Evolutionary conservation across 1,140 invertebrate species (phyloP).

Genomic region (Hylaeus anthracinus): DNA sequence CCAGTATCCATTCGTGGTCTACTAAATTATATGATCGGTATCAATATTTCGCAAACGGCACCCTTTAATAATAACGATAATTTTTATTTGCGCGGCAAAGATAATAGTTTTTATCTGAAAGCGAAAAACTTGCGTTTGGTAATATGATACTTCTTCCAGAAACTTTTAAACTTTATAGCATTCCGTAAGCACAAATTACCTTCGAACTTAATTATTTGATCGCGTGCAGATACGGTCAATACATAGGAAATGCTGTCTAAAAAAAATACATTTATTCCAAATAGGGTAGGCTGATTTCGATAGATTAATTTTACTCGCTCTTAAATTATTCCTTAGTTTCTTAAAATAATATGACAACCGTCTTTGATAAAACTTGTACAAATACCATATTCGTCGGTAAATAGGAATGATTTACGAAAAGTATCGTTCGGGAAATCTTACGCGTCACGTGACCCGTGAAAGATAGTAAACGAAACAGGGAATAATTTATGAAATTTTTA

Average conservation of each 20-base stretch:
- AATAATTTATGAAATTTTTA: slow-evolving; percentile 62
- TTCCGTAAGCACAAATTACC: slow-evolving; percentile 71
- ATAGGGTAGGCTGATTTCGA: slow-evolving; percentile 46
- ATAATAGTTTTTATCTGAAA: slow-evolving; percentile 45
- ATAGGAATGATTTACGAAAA: slow-evolving; percentile 8
- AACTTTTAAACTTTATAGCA: slow-evolving; percentile 62
- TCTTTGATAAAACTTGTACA: slow-evolving; percentile 43
- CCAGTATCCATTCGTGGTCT: slow-evolving; percentile 96
- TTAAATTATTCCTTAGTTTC: slow-evolving; percentile 59
- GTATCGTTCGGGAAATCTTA: slow-evolving; percentile 19
- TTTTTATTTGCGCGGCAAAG: slow-evolving; percentile 19
- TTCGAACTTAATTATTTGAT: slow-evolving; percentile 48
- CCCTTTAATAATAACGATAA: slow-evolving; percentile 83
- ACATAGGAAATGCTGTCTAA: slow-evolving; percentile 41
- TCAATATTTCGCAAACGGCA: slow-evolving; percentile 99
- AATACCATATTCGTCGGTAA: slow-evolving; percentile 18
- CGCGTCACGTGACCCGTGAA: slow-evolving; percentile 9
- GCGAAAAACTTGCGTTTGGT: slow-evolving; percentile 31
- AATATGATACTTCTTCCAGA: slow-evolving; percentile 43
- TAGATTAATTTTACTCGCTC: slow-evolving; percentile 54
- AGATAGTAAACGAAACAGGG: slow-evolving; percentile 44
- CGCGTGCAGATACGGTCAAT: slow-evolving; percentile 20
- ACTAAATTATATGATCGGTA: slow-evolving; percentile 99
- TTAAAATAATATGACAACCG: slow-evolving; percentile 30
- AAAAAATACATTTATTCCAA: slow-evolving; percentile 54